These are phyloP conservation scores for Belgica antarctica DNA, from an alignment of 2,888 invertebrate genomes.

Conservation along the genomic window DNA sequence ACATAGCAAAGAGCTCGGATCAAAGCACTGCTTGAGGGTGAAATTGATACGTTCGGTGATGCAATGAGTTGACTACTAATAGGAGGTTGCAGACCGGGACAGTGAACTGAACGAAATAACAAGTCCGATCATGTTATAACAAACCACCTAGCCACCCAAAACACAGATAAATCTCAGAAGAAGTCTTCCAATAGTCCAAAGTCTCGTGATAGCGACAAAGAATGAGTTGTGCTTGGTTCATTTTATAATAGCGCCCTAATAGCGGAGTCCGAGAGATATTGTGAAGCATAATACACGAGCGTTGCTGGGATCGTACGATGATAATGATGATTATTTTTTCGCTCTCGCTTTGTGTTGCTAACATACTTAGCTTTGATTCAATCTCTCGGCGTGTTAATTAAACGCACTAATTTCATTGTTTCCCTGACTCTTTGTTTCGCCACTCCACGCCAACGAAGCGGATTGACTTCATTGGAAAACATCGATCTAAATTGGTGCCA, in stretches of 20 bases:
- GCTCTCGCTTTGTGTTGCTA: constrained; percentile 5
- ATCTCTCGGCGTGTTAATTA: constrained; percentile 9
- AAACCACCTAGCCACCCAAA: too few species aligned
- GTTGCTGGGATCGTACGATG: constrained; percentile 20
- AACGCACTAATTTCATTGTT: constrained; percentile 31
- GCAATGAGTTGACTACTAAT: too few species aligned
- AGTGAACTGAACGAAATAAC: too few species aligned
- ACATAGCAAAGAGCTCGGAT: too few species aligned
- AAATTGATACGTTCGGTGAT: too few species aligned
- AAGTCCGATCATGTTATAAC: too few species aligned
- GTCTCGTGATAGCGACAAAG: background rate
- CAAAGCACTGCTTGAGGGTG: too few species aligned
- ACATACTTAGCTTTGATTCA: constrained; percentile 18
- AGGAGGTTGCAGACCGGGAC: too few species aligned
- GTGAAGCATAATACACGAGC: constrained; percentile 23
- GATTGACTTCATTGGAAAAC: background rate
- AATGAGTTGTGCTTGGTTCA: too few species aligned
- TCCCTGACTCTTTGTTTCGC: background rate
- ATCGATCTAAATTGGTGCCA: background rate
- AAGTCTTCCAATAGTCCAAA: too few species aligned
- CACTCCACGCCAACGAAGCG: background rate
- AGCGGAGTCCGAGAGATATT: constrained; percentile 1
- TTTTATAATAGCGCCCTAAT: constrained; percentile 10
- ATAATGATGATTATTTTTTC: constrained; percentile 1
- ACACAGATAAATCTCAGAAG: too few species aligned